phyloP scores from a whole-genome alignment of 2,888 invertebrate genomes.

The Megastigmus dorsalis region DNA sequence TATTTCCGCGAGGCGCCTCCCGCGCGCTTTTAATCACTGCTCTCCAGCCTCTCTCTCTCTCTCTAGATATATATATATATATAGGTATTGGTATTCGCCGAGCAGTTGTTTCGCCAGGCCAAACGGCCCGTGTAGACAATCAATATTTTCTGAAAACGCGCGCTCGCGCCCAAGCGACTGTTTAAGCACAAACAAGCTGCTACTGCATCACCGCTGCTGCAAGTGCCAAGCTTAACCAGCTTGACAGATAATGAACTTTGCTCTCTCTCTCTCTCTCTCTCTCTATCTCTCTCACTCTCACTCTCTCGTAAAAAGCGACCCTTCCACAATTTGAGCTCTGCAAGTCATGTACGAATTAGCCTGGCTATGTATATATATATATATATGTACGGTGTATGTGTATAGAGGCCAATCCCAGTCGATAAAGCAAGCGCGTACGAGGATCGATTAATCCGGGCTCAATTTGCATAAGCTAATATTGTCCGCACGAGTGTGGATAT shows the following conservation, averaged over 20 bases:
- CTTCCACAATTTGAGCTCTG: background rate
- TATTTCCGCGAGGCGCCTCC: too few species aligned
- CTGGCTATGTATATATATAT: too few species aligned
- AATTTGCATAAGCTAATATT: slow-evolving; percentile 27
- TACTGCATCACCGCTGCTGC: too few species aligned
- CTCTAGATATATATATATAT: too few species aligned
- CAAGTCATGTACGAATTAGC: too few species aligned
- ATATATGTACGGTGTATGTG: slow-evolving; percentile 5
- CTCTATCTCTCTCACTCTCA: too few species aligned
- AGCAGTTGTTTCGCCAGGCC: slow-evolving; percentile 16
- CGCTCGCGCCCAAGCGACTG: background rate
- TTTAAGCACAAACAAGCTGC: slow-evolving; percentile 7
- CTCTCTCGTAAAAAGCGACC: background rate
- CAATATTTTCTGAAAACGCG: slow-evolving; percentile 15
- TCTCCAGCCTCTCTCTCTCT: background rate
- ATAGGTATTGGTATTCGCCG: too few species aligned
- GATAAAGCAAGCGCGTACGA: background rate
- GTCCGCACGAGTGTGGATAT: background rate
- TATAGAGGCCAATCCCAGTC: background rate
- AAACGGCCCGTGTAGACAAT: slow-evolving; percentile 6
- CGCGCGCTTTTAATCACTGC: background rate
- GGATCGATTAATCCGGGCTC: slow-evolving; percentile 26
- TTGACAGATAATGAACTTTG: background rate
- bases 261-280: too few species aligned
- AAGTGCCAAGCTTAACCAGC: background rate